Evolutionary conservation across 2,113 vertebrate species (phyloP).

Genomic region (Probosciger aterrimus): DNA sequence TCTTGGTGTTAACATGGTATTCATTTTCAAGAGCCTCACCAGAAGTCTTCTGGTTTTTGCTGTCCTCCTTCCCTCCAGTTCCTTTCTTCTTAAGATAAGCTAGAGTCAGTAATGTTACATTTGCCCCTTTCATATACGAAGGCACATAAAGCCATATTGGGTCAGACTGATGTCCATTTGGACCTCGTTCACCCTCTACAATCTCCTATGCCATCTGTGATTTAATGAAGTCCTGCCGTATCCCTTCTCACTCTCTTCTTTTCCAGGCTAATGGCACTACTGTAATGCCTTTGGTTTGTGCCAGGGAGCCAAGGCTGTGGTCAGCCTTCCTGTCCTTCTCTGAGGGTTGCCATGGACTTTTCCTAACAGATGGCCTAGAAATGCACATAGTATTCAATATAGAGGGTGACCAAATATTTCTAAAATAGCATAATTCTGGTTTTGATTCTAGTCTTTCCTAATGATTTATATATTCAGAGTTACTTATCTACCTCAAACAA

Average conservation of each 20-base stretch:
- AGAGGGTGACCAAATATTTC: rapidly evolving
- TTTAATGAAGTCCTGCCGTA: not conserved
- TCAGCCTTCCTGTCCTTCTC: not conserved
- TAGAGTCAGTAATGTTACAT: not conserved
- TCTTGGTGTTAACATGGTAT: not conserved
- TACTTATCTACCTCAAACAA: not conserved
- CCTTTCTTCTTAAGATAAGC: not conserved
- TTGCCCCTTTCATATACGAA: not conserved
- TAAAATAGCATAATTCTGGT: not conserved
- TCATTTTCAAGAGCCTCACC: not conserved
- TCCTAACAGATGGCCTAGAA: not conserved
- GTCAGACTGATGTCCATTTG: not conserved
- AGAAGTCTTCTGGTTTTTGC: not conserved
- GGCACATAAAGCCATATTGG: not conserved
- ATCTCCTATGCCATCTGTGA: not conserved
- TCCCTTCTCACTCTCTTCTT: not conserved
- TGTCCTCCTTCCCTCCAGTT: not conserved
- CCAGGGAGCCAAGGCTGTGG: not conserved
- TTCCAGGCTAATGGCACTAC: not conserved
- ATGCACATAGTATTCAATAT: not conserved
- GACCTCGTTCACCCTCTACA: not conserved
- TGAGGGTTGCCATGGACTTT: not conserved
- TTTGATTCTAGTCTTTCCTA: not conserved
- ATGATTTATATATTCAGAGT: not conserved
- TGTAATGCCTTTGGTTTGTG: not conserved